A percentile compares a stretch with the other conserved stretches of the same genome.
Conservation (phyloP, 2,797 vertebrate genomes). For the Sebastes itinus region DNA sequence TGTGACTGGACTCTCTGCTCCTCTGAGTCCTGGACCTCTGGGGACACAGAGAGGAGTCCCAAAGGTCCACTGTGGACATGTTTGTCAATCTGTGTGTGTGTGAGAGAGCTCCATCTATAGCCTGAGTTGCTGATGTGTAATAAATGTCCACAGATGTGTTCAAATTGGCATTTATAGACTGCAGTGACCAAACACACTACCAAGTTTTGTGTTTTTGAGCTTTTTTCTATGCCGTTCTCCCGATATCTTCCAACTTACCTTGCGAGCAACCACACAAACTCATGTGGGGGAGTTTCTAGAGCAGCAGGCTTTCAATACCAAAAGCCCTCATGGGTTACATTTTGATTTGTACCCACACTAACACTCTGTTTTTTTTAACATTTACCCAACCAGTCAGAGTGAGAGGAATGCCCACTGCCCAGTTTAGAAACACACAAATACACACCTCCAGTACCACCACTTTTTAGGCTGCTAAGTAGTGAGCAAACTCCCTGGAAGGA, state of each 20-base stretch:
- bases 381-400: slow-evolving; percentile 7
- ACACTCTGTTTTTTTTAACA: background rate
- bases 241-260: slow-evolving; percentile 34
- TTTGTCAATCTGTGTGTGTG: slow-evolving; percentile 34
- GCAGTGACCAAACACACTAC: slow-evolving; percentile 26
- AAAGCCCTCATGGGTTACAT: slow-evolving; percentile 5
- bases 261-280: slow-evolving; percentile 48
- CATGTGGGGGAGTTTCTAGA: slow-evolving; percentile 18
- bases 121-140: slow-evolving; percentile 35
- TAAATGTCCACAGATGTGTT: slow-evolving; percentile 63
- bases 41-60: slow-evolving; percentile 39
- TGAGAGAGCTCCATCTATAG: slow-evolving; percentile 3
- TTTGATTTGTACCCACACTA: slow-evolving; percentile 26
- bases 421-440: slow-evolving; percentile 9
- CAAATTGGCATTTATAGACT: slow-evolving; percentile 46
- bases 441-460: background rate
- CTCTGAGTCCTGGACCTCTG: slow-evolving; percentile 48
- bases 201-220: slow-evolving; percentile 14
- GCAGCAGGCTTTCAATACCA: slow-evolving; percentile 26
- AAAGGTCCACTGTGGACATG: slow-evolving; percentile 14
- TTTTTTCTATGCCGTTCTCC: background rate
- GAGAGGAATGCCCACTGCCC: background rate
- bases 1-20: slow-evolving; percentile 65
- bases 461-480: background rate
- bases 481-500: slow-evolving; percentile 16